phyloP scores from a whole-genome alignment of 2,797 vertebrate species.

The Anguilla obscura region DNA sequence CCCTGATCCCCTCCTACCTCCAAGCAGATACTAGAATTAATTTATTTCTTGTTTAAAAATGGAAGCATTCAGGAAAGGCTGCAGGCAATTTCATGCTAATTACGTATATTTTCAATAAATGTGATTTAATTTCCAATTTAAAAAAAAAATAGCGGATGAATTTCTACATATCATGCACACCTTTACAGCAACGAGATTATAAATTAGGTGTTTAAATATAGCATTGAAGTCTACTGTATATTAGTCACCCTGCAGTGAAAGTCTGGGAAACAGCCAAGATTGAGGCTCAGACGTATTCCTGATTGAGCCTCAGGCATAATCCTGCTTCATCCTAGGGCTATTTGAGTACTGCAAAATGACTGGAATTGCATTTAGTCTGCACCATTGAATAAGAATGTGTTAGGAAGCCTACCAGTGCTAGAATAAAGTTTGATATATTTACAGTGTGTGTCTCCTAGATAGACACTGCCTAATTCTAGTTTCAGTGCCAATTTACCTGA shows the following conservation, averaged over 20 bases:
- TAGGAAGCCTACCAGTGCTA: constrained; percentile 6
- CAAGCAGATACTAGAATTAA: background rate
- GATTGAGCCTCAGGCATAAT: background rate
- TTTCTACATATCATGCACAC: background rate
- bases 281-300: too few species aligned
- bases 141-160: constrained; percentile 17
- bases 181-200: constrained; percentile 17
- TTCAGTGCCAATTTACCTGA: background rate
- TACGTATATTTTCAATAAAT: constrained; percentile 23
- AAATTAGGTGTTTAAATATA: constrained; percentile 26
- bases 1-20: constrained; percentile 1
- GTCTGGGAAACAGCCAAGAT: constrained; percentile 12
- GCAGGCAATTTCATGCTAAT: constrained; percentile 30
- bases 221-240: background rate
- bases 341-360: constrained; percentile 23
- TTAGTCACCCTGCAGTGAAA: background rate
- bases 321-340: constrained; percentile 14
- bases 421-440: background rate
- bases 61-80: background rate
- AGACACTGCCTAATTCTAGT: background rate
- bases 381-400: constrained; percentile 15
- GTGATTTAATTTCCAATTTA: constrained; percentile 20
- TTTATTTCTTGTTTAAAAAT: constrained; percentile 11
- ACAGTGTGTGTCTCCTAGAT: background rate
- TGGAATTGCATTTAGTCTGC: background rate